Evolutionary conservation across 2,888 invertebrate species (phyloP).

Genomic region (Rhamphomyia laevipes): DNA sequence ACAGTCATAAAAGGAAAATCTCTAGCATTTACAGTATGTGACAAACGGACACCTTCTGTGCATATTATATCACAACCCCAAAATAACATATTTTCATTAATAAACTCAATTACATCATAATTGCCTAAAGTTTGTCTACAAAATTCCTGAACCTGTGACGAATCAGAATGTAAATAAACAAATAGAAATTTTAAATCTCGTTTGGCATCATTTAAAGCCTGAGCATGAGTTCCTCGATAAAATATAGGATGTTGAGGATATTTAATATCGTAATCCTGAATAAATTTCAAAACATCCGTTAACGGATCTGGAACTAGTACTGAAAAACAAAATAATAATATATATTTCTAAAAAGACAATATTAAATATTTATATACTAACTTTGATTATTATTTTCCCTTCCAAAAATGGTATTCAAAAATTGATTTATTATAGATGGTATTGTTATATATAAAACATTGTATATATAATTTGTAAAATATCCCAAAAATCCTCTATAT

Average conservation of each 20-base stretch:
- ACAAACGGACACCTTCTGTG: constrained; percentile 78
- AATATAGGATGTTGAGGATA: constrained; percentile 73
- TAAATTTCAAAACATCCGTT: constrained; percentile 77
- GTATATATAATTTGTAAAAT: constrained; percentile 60
- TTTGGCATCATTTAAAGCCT: constrained; percentile 85
- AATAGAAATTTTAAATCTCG: constrained; percentile 77
- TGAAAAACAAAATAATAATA: too few species aligned
- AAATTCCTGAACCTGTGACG: constrained; percentile 24
- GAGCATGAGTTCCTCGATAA: constrained; percentile 80
- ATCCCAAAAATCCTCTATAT: constrained; percentile 51
- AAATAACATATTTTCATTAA: constrained; percentile 69
- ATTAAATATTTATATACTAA: too few species aligned
- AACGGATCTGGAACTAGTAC: constrained; percentile 73
- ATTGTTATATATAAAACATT: constrained; percentile 69
- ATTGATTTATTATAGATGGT: constrained; percentile 47
- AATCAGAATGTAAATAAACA: constrained; percentile 80
- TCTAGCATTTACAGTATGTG: constrained; percentile 67
- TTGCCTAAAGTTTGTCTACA: constrained; percentile 52
- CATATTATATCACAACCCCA: constrained; percentile 81
- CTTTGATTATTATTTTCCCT: constrained; percentile 3
- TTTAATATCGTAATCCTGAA: constrained; percentile 59
- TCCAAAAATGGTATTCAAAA: constrained; percentile 15
- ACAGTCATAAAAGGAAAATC: constrained; percentile 74
- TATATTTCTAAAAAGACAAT: not conserved
- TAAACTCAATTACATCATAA: constrained; percentile 55